These are phyloP conservation scores for Heliocidaris tuberculata DNA, from an alignment of 35 echinoderm and acorn worm species.

Conservation along the genomic window DNA sequence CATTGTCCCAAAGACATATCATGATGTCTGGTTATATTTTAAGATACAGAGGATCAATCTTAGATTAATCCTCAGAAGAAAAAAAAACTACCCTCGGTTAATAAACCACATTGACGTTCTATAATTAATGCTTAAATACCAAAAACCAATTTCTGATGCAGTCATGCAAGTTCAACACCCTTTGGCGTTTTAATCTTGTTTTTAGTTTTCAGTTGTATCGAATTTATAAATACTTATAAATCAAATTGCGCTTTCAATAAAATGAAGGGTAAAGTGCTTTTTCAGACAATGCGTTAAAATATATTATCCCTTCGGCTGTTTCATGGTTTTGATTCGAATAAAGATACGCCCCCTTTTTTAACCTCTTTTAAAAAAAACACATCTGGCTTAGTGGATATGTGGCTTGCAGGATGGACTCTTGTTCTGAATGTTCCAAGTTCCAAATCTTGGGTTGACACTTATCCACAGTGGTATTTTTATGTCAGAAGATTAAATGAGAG, in stretches of 20 bases:
- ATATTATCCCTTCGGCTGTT: not conserved
- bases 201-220: not conserved
- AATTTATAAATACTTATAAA: not conserved
- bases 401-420: not conserved
- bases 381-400: not conserved
- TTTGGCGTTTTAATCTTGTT: not conserved
- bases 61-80: not conserved
- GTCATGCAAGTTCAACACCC: not conserved
- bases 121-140: too few relatives aligned
- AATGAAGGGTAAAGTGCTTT: not conserved
- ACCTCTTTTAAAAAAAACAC: not conserved
- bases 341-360: not conserved
- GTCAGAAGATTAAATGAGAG: too few relatives aligned
- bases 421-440: not conserved
- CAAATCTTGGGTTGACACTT: not conserved
- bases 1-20: not conserved
- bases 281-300: not conserved
- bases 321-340: not conserved
- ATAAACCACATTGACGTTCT: not conserved
- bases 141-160: not conserved
- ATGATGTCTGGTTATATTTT: not conserved
- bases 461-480: too few relatives aligned
- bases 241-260: not conserved
- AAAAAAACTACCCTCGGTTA: not conserved
- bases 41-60: not conserved